A percentile compares a stretch with the other conserved stretches of the same genome.
Conservation (phyloP, 2,113 vertebrate species). For the Tupaia chinensis region DNA sequence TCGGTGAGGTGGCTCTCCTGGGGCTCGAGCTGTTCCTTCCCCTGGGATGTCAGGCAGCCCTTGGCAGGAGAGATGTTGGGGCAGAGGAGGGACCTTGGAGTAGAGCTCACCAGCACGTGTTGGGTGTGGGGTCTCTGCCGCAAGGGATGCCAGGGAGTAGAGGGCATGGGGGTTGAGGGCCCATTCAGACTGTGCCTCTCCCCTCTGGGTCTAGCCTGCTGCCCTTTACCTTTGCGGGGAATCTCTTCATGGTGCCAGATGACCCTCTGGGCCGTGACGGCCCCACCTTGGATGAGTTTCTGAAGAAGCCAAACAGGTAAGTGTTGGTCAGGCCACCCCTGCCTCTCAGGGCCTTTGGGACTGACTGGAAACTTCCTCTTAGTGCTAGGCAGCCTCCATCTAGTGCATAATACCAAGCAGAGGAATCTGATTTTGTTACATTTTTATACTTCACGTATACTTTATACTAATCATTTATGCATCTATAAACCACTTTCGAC, state of each 20-base stretch:
- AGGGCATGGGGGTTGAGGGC: not conserved
- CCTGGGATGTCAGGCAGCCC: not conserved
- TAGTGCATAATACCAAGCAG: not conserved
- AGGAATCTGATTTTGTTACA: not conserved
- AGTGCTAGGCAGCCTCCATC: not conserved
- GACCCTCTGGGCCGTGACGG: constrained; percentile 93
- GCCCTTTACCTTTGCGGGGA: constrained; percentile 94
- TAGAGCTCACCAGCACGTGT: not conserved
- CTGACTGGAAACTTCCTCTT: not conserved
- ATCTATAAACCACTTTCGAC: not conserved
- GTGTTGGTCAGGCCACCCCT: not conserved
- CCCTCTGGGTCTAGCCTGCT: constrained; percentile 87
- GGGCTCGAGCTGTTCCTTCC: not conserved
- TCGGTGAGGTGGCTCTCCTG: constrained; percentile 83
- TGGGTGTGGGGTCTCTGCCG: not conserved
- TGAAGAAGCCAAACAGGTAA: constrained; percentile 86
- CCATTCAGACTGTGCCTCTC: not conserved
- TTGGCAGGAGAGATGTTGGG: not conserved
- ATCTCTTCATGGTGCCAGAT: constrained; percentile 95
- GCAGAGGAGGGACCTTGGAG: not conserved
- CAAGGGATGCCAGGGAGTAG: not conserved
- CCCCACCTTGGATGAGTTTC: constrained; percentile 92
- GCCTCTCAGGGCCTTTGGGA: not conserved
- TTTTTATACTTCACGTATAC: not conserved
- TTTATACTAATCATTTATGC: too few relatives aligned